Base-by-base conservation (phyloP, 2,888 invertebrate species). In the Limnephilus rhombicus region DNA sequence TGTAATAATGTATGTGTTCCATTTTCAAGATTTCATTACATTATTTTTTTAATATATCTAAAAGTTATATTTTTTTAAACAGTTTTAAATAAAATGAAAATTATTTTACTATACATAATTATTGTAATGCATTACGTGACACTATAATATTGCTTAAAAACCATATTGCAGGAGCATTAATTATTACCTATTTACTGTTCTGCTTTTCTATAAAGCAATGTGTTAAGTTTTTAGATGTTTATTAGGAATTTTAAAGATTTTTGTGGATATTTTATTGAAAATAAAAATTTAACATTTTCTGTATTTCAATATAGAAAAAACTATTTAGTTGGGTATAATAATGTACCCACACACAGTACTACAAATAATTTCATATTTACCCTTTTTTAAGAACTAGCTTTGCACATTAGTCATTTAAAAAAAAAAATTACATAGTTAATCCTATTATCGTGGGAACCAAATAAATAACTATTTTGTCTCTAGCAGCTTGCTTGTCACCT, bases 201-300 rank as follows among this genome's bases (percentile, higher is more conserved):
- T 68, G 68, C 68, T 68, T 68, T 68, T 68, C n/a, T 24, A 9
- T 68, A n/a, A n/a, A 68, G 68, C 68, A 68, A 68, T 68, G 68
- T 68, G 68, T 68, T 68, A 68, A 68, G 68, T 68, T 68, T 68
- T 68, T 68, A 68, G 68, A 68, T 68, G n/a, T 68, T 68, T 68
- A 68, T 68, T 68, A 68, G 24, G 68, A 68, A n/a, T 68, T 68
- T 68, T 9, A n/a, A 68, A n/a, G 24, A 24, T 68, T 68, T 24
- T 53, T 53, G 53, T 18, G 53, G 18, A 53, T 24, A 18, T 24
- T 68, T 68, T 68, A 68, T 68, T 68, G 68, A 68, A 68, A 68
- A 68, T 68, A 68, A 68, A 68, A 68, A 68, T 68, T n/a, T n/a
- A n/a, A n/a, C 68, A n/a, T n/a, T 7, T n/a, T 53, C 7, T 68